Conservation (phyloP, 2,888 invertebrate species). For the Carabus problematicus region DNA sequence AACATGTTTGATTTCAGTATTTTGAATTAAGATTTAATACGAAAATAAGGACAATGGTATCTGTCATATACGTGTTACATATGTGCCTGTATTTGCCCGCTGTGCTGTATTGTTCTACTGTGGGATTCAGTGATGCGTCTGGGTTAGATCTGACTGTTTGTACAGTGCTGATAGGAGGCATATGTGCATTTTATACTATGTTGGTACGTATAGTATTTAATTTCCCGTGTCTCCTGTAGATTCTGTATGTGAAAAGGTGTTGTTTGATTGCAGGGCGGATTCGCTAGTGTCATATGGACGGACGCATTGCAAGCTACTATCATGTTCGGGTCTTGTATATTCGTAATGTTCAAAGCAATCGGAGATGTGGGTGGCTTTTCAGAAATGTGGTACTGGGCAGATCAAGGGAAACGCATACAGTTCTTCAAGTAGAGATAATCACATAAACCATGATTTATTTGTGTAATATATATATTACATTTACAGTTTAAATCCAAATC, state of each 20-base stretch:
- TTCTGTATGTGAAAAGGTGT: neutral
- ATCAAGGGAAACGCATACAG: constrained; percentile 12
- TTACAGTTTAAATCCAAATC: constrained; percentile 5
- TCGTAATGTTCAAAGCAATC: constrained; percentile 8
- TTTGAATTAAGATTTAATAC: constrained; percentile 19
- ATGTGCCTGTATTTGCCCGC: neutral
- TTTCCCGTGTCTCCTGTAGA: no score
- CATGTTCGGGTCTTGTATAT: constrained; percentile 14
- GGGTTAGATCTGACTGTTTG: constrained; percentile 6
- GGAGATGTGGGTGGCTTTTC: constrained; percentile 16
- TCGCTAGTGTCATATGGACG: constrained; percentile 21
- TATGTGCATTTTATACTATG: constrained; percentile 22
- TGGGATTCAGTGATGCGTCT: constrained; percentile 15
- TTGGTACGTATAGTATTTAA: constrained; percentile 24
- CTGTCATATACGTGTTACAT: constrained; percentile 1
- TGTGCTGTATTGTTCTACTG: constrained; percentile 5
- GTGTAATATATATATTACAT: neutral
- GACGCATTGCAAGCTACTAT: constrained; percentile 24
- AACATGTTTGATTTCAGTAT: constrained; percentile 18
- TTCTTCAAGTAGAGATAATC: constrained; percentile 24
- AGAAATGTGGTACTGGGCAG: constrained; percentile 20
- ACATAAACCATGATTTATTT: neutral
- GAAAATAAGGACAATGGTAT: constrained; percentile 2
- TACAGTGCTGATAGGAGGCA: neutral
- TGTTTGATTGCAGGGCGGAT: constrained; percentile 19